Evolutionary conservation across 2,888 invertebrate genomes (phyloP), one percentile per base, ranked within the genome.

Genomic region (Athripsodes cinereus): DNA sequence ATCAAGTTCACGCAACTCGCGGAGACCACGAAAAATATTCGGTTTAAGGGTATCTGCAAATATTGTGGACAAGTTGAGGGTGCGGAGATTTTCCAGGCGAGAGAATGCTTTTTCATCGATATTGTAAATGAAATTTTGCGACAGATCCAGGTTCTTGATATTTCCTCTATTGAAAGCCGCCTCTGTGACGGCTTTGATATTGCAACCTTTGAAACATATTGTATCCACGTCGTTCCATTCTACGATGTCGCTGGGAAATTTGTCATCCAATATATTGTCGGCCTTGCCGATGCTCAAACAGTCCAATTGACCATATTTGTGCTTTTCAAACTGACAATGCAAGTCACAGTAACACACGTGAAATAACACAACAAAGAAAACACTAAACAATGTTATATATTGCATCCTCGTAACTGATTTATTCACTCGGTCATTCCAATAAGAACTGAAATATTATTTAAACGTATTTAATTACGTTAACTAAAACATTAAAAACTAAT

Each of bases 41-140:
- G 49, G 18, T 19, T 26, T 20, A 10, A 58, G 3, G 13, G 16
- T 2, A 2, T 16, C 11, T 10, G 56, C 6, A 6, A 26, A 11
- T 18, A 51, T 55, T 13, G n/a, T 3, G 10, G 61, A 61, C 2
- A 61, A 31, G 21, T 61, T 61, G 18, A 61, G 46, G 11, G 19
- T 35, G 10, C 21, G 26, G 1, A 61, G 47, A 26, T 22, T 46
- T 2, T 16, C 19, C 22, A 61, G 19, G 0, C 8, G 47, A 2
- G 35, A 5, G 18, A 61, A 61, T 11, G 18, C 10, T 1, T 16
- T 31, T 8, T 57, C 16, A 2, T 16, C 18, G 1, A 59, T 10
- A 13, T 31, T n/a, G 5, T n/a, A 18, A n/a, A 53, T 21, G 1
- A 52, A 26, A 21, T 61, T 61, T 20, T 1, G 2, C 6, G 61